Conservation (phyloP, 2,113 vertebrate species). For the Nerophis lumbriciformis region DNA sequence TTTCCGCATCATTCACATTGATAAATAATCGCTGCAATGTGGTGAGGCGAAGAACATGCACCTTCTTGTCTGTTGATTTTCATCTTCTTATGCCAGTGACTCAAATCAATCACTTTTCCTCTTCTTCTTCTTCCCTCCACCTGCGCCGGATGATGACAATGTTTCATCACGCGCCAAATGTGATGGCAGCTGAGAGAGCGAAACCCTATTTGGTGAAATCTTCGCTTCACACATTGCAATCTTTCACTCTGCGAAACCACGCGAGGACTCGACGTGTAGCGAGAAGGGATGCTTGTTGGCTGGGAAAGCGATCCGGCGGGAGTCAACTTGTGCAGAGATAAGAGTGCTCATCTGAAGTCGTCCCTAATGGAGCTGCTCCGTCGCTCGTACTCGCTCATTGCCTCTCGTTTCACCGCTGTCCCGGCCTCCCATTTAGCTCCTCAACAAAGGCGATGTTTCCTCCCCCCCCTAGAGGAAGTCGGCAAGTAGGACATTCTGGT, state of each 20-base stretch:
- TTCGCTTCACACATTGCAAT: constrained; percentile 6
- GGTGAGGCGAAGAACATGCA: no score
- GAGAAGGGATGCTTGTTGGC: constrained; percentile 14
- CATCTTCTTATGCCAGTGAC: constrained; percentile 35
- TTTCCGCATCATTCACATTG: no score
- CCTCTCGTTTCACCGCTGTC: background rate
- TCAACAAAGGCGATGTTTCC: constrained; percentile 5
- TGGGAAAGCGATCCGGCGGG: constrained; percentile 19
- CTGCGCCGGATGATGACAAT: constrained; percentile 10
- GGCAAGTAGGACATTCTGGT: constrained; percentile 4
- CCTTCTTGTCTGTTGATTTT: constrained; percentile 37
- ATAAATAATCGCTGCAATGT: no score
- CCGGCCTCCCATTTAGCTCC: background rate
- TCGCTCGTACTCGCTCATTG: background rate
- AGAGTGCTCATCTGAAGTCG: constrained; percentile 21
- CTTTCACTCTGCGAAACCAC: constrained; percentile 13
- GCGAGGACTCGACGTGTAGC: constrained; percentile 4
- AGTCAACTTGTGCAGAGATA: constrained; percentile 17
- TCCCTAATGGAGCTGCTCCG: constrained; percentile 9
- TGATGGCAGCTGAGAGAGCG: background rate
- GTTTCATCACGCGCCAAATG: constrained; percentile 8
- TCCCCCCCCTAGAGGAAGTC: constrained; percentile 8
- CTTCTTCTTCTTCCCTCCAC: constrained; percentile 11
- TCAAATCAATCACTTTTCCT: constrained; percentile 38
- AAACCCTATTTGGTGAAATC: constrained; percentile 10